Evolutionary conservation across 1,140 invertebrate species (phyloP).

Genomic region (Proctacanthus coquilletti): DNA sequence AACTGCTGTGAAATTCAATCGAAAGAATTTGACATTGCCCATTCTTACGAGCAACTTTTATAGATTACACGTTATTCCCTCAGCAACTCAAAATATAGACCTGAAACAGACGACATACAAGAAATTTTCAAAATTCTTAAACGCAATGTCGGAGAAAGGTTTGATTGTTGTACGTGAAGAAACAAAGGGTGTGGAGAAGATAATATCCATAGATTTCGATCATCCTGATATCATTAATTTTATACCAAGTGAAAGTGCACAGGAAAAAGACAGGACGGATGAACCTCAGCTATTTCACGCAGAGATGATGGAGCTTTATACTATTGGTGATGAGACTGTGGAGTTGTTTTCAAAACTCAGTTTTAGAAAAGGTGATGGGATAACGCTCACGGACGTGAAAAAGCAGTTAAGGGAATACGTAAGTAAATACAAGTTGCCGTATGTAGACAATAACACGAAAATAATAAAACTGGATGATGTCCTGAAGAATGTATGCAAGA

Average conservation of each 20-base stretch:
- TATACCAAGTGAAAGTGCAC: slow-evolving; percentile 11
- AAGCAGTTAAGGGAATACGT: slow-evolving; percentile 61
- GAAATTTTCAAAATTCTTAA: slow-evolving; percentile 71
- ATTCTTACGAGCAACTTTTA: slow-evolving; percentile 62
- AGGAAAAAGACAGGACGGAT: slow-evolving; percentile 12
- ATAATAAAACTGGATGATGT: slow-evolving; percentile 26
- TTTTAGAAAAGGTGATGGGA: slow-evolving; percentile 57
- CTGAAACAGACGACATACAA: slow-evolving; percentile 82
- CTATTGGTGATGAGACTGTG: slow-evolving; percentile 34
- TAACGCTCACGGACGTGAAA: slow-evolving; percentile 50
- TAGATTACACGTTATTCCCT: slow-evolving; percentile 59
- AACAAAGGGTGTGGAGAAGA: slow-evolving; percentile 56
- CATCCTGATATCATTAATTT: slow-evolving; percentile 36
- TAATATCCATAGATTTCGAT: slow-evolving; percentile 38
- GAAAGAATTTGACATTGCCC: slow-evolving; percentile 43
- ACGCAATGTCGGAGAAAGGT: slow-evolving; percentile 45
- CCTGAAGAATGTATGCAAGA: slow-evolving; percentile 26
- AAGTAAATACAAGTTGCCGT: slow-evolving; percentile 50
- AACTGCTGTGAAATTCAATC: slow-evolving; percentile 52
- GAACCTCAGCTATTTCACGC: slow-evolving; percentile 18
- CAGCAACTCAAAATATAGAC: slow-evolving; percentile 47
- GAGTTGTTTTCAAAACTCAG: slow-evolving; percentile 27
- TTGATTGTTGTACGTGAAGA: slow-evolving; percentile 51
- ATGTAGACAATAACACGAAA: slow-evolving; percentile 29
- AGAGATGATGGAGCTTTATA: slow-evolving; percentile 49